A percentile compares a stretch with the other conserved stretches of the same genome.
These are phyloP conservation scores for Euthynnus affinis DNA, from an alignment of 2,797 vertebrate genomes.

Conservation along the genomic window DNA sequence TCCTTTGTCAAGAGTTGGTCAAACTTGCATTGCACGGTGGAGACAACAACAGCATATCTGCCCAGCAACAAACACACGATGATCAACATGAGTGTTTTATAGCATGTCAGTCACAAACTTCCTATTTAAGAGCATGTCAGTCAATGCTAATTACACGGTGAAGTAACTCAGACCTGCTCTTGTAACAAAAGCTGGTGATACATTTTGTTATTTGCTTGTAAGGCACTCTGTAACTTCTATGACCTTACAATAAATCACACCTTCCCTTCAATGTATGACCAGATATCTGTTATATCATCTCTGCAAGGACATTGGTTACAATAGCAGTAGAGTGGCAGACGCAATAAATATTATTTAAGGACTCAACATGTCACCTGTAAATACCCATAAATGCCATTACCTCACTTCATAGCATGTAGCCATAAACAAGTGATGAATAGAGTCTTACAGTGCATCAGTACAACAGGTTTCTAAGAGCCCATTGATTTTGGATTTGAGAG, in stretches of 20 bases:
- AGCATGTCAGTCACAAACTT: conserved; percentile 64
- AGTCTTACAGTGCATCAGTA: conserved; percentile 94
- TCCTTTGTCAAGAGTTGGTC: conserved; percentile 90
- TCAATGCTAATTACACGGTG: conserved; percentile 64
- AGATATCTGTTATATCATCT: conserved; percentile 77
- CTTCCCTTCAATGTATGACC: conserved; percentile 69
- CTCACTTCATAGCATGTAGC: conserved; percentile 87
- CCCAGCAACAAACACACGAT: conserved; percentile 88
- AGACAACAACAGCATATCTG: conserved; percentile 89
- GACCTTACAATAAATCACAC: conserved; percentile 75
- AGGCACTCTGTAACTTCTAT: conserved; percentile 85
- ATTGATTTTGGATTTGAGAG: conserved; percentile 82
- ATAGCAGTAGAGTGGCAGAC: conserved; percentile 78
- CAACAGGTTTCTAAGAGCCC: conserved; percentile 86
- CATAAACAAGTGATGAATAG: conserved; percentile 96
- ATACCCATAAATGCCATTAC: conserved; percentile 86
- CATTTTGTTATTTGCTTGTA: conserved; percentile 80
- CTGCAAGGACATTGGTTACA: conserved; percentile 78
- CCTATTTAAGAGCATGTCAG: conserved; percentile 63
- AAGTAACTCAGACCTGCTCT: conserved; percentile 55
- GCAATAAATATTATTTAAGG: conserved; percentile 85
- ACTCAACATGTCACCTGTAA: conserved; percentile 84
- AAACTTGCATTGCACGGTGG: conserved; percentile 88
- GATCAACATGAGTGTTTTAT: conserved; percentile 70
- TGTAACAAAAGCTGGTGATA: conserved; percentile 53